Percentiles rank a stretch among this genome's conserved stretches.
Evolutionary conservation across 2,113 vertebrate genomes (phyloP).

Genomic region (Notothenia rossii): DNA sequence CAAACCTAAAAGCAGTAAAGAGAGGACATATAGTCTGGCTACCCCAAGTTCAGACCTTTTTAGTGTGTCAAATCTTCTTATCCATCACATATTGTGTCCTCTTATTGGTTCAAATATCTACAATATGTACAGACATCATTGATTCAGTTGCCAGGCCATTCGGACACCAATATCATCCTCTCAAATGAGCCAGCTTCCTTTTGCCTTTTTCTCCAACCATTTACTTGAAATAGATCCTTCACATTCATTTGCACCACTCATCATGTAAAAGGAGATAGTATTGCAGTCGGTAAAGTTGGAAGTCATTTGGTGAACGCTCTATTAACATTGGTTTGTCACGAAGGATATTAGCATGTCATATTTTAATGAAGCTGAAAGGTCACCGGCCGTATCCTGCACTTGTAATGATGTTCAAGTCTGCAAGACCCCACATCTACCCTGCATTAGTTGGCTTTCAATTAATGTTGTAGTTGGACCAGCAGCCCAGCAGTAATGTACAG

Average conservation of each 20-base stretch:
- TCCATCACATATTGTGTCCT: neutral
- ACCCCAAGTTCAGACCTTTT: neutral
- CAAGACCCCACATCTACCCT: neutral
- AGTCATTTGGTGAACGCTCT: constrained; percentile 6
- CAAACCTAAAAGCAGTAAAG: constrained; percentile 22
- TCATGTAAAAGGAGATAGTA: neutral
- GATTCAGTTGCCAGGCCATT: constrained; percentile 14
- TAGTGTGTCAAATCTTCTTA: neutral
- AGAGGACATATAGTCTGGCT: neutral
- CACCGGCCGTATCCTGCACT: neutral
- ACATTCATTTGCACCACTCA: neutral
- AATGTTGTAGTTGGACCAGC: neutral
- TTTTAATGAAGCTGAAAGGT: constrained; percentile 37
- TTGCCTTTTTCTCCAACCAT: constrained; percentile 14
- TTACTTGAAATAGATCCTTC: constrained; percentile 10
- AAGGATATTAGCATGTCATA: constrained; percentile 6
- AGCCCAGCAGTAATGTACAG: neutral
- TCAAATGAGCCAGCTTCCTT: neutral
- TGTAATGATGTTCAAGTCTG: neutral
- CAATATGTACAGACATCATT: neutral
- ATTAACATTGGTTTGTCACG: neutral
- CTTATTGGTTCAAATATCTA: neutral
- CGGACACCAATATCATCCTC: constrained; percentile 18
- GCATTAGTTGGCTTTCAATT: constrained; percentile 5
- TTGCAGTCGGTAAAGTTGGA: constrained; percentile 5